These are phyloP conservation scores for Himalopsyche anomala DNA, from an alignment of 2,888 invertebrate genomes.

Conservation along the genomic window DNA sequence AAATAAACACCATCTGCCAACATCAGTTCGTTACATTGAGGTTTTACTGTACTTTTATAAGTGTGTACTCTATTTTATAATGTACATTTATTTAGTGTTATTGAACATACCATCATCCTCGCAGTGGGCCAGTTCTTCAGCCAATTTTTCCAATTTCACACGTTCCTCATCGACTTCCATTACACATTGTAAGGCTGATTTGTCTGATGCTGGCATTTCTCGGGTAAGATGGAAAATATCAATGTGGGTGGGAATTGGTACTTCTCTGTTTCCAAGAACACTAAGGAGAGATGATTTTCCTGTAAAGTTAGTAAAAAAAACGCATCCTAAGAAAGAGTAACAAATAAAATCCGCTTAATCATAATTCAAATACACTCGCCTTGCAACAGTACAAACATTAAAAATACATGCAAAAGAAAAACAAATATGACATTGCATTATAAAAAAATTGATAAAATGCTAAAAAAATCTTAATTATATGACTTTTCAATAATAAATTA, in stretches of 20 bases:
- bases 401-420: no score
- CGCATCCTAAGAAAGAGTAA: not conserved
- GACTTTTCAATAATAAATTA: no score
- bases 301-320: conserved; percentile 68
- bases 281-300: conserved; percentile 96
- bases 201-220: conserved; percentile 98
- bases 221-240: conserved; percentile 98
- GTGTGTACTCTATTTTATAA: no score
- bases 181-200: conserved; percentile 95
- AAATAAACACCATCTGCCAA: no score
- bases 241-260: conserved; percentile 96
- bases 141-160: conserved; percentile 91
- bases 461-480: no score
- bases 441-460: no score
- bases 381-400: conserved; percentile 17
- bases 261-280: conserved; percentile 93
- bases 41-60: conserved; percentile 47
- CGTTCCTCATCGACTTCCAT: conserved; percentile 99
- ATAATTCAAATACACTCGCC: not conserved
- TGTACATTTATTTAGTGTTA: no score
- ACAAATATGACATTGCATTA: no score
- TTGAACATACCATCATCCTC: conserved; percentile 86
- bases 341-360: not conserved
- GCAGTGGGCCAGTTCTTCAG: conserved; percentile 90
- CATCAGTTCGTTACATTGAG: not conserved